A percentile compares a stretch with the other conserved stretches of the same genome.
These are phyloP conservation scores for Sander vitreus DNA, from an alignment of 2,113 vertebrate species.

Conservation along the genomic window DNA sequence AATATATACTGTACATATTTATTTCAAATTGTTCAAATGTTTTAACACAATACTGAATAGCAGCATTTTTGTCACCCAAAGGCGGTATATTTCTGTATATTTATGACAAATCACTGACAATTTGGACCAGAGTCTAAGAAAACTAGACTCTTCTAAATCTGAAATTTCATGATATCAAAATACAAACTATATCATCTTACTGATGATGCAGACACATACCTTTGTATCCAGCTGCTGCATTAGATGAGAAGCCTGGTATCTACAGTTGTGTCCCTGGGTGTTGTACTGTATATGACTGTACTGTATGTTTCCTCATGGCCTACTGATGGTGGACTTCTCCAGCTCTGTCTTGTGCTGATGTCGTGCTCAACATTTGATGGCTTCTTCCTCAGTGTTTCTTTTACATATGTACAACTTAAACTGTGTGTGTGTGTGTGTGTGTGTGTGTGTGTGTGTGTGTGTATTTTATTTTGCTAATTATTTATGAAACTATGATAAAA, in stretches of 20 bases:
- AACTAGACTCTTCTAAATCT: neutral
- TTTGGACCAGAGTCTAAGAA: neutral
- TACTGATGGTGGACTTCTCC: slow-evolving; percentile 82
- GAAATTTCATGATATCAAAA: neutral
- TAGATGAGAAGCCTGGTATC: slow-evolving; percentile 88
- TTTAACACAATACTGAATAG: neutral
- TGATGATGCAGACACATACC: neutral
- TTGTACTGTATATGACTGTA: slow-evolving; percentile 76
- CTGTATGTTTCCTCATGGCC: slow-evolving; percentile 82
- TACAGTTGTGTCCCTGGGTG: slow-evolving; percentile 92
- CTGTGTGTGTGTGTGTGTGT: slow-evolving; percentile 34
- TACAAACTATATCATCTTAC: neutral
- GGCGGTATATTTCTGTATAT: too few species aligned
- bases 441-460: slow-evolving; percentile 19
- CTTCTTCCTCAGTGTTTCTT: slow-evolving; percentile 65
- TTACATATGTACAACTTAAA: slow-evolving; percentile 26
- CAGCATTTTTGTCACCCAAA: neutral
- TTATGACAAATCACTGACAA: neutral
- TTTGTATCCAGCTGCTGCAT: slow-evolving; percentile 71
- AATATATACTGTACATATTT: neutral
- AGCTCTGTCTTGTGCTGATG: slow-evolving; percentile 87
- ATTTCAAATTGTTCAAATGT: neutral
- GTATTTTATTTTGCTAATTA: neutral
- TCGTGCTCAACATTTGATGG: slow-evolving; percentile 64
- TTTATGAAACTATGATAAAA: neutral